Evolutionary conservation across 1,140 invertebrate genomes (phyloP).

Genomic region (Helicorthomorpha holstii): DNA sequence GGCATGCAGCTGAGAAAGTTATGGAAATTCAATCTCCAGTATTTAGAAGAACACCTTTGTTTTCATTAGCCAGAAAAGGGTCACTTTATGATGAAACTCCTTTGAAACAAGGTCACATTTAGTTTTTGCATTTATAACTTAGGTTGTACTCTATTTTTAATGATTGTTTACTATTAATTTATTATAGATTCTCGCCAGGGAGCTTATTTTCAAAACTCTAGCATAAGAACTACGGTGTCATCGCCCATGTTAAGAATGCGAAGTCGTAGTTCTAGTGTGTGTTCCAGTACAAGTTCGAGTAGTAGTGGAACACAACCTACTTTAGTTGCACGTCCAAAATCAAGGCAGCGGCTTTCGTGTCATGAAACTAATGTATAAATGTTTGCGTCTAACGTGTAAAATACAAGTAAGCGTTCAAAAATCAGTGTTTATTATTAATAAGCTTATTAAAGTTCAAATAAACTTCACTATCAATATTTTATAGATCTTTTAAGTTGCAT

Average conservation of each 20-base stretch:
- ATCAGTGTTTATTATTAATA: too few relatives aligned
- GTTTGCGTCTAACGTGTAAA: too few relatives aligned
- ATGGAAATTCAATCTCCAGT: constrained; percentile 39
- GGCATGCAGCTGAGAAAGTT: constrained; percentile 37
- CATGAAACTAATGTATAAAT: not conserved
- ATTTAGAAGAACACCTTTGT: constrained; percentile 29
- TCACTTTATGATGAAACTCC: constrained; percentile 43
- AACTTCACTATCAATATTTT: too few relatives aligned
- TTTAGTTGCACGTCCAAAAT: not conserved
- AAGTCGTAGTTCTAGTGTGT: not conserved
- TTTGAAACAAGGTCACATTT: too few relatives aligned
- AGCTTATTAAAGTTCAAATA: too few relatives aligned
- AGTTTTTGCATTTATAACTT: not conserved
- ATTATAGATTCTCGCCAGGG: not conserved
- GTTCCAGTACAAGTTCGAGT: not conserved
- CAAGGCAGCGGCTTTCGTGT: not conserved
- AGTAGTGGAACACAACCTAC: not conserved
- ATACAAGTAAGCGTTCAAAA: too few relatives aligned
- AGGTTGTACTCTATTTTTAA: not conserved
- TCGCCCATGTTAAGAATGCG: not conserved
- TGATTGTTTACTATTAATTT: not conserved
- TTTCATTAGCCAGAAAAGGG: constrained; percentile 30
- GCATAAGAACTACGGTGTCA: not conserved
- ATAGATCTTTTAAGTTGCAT: too few relatives aligned
- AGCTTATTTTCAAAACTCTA: not conserved